Conservation (phyloP, 2,797 vertebrate species). For the Oreortyx pictus region DNA sequence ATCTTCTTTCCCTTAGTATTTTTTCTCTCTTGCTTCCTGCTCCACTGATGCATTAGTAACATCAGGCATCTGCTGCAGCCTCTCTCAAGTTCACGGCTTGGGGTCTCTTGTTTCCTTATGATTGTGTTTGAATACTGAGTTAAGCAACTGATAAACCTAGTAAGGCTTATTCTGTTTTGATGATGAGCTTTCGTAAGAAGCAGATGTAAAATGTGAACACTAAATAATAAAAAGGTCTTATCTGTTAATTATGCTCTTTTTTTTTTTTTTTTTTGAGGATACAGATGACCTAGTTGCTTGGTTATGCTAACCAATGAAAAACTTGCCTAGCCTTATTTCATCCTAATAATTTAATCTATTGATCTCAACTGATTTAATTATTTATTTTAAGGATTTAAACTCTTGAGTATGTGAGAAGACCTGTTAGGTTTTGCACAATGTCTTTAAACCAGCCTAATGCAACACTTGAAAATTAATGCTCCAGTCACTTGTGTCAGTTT, state of each 20-base stretch:
- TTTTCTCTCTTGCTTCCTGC: neutral
- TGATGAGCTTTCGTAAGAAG: neutral
- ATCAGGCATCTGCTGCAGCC: neutral
- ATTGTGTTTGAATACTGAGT: neutral
- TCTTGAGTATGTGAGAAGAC: neutral
- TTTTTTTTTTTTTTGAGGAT: neutral
- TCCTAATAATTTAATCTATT: neutral
- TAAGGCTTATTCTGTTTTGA: neutral
- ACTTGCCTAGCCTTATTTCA: neutral
- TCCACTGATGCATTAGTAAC: constrained; percentile 18
- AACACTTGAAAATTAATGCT: neutral
- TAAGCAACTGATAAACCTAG: neutral
- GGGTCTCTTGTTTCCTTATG: neutral
- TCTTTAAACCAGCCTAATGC: neutral
- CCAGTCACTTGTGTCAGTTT: neutral
- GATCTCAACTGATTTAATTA: neutral
- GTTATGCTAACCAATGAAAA: neutral
- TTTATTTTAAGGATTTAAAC: neutral
- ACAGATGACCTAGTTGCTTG: neutral
- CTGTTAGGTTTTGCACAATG: neutral
- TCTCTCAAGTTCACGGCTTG: neutral
- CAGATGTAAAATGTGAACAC: neutral
- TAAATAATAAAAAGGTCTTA: neutral
- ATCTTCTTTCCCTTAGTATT: neutral
- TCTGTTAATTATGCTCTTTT: neutral